Conservation (phyloP, 2,113 vertebrate genomes). For the Lampris megalopsis region DNA sequence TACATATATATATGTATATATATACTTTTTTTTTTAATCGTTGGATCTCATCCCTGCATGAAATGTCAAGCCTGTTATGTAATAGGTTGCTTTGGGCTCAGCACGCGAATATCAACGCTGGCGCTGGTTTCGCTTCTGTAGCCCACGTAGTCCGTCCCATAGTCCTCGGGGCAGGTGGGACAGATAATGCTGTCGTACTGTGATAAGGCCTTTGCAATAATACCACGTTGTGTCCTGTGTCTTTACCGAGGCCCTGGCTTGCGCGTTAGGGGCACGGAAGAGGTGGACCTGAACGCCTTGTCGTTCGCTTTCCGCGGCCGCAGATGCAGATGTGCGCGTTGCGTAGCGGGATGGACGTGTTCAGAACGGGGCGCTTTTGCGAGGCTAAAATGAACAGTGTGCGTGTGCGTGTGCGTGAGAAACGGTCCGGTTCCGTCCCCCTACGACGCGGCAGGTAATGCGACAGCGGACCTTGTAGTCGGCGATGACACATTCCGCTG, state of each 20-base stretch:
- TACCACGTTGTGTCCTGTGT: too few relatives aligned
- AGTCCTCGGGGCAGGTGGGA: too few relatives aligned
- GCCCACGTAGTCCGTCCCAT: too few relatives aligned
- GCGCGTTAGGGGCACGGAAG: too few relatives aligned
- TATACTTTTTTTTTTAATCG: conserved; percentile 37
- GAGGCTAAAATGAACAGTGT: background rate
- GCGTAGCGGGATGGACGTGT: too few relatives aligned
- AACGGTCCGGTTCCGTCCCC: conserved; percentile 26
- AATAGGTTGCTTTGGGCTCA: conserved; percentile 64
- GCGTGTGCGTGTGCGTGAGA: conserved; percentile 9
- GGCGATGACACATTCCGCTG: conserved; percentile 68
- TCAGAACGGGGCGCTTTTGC: too few relatives aligned
- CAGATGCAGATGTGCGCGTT: too few relatives aligned
- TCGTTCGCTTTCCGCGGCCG: too few relatives aligned
- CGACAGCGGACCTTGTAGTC: conserved; percentile 69
- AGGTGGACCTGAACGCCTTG: too few relatives aligned
- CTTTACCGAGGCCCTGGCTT: too few relatives aligned
- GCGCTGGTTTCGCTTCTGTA: background rate
- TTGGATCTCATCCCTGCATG: conserved; percentile 40
- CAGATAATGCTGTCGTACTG: too few relatives aligned
- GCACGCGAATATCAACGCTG: conserved; percentile 48
- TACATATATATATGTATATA: background rate
- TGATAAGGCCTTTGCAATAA: too few relatives aligned
- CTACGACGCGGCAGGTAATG: conserved; percentile 66
- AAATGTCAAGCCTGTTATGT: conserved; percentile 68